Percentiles rank a stretch among this genome's conserved stretches.
These are phyloP conservation scores for Crax fasciolata DNA, from an alignment of 2,797 vertebrate species.

Conservation along the genomic window DNA sequence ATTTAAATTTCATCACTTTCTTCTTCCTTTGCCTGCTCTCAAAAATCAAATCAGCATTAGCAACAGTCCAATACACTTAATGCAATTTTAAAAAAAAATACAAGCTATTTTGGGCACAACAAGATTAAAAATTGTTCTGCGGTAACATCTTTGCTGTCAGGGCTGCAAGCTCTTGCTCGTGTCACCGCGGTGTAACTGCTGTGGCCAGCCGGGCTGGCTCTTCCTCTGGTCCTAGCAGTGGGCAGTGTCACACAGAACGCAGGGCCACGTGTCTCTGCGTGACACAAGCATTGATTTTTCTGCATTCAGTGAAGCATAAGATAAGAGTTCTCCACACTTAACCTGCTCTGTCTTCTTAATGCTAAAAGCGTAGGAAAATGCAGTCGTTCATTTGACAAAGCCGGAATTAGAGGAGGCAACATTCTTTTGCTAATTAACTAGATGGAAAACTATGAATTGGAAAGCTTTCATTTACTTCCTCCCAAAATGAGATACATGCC, in stretches of 20 bases:
- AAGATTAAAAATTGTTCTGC: background rate
- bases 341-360: background rate
- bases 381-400: background rate
- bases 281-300: background rate
- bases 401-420: background rate
- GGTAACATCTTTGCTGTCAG: background rate
- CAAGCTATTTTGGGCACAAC: background rate
- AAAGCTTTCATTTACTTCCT: background rate
- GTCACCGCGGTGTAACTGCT: background rate
- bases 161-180: background rate
- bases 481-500: background rate
- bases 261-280: fast-evolving
- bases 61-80: background rate
- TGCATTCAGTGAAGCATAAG: fast-evolving
- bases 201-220: background rate
- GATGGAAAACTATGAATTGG: background rate
- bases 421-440: background rate
- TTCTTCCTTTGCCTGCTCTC: background rate
- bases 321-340: background rate
- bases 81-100: background rate
- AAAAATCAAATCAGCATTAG: background rate
- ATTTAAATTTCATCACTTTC: background rate
- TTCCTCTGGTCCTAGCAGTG: background rate
- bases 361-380: background rate
- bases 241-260: background rate